Base-by-base conservation (phyloP, 2,888 invertebrate genomes). In the Anoncus sp. region DNA sequence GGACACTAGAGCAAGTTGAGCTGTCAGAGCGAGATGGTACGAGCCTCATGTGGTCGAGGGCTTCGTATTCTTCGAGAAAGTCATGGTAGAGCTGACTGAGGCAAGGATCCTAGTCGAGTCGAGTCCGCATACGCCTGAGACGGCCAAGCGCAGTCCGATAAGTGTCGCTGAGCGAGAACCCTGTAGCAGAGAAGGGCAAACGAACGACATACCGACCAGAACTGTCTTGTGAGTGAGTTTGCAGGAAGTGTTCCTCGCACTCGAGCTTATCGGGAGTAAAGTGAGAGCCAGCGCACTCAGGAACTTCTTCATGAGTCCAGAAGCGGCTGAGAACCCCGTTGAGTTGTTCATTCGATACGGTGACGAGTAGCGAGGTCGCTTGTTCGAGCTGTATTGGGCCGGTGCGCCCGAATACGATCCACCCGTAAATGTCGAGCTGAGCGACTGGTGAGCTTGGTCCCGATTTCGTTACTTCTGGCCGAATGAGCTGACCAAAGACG, bases 401-500 rank as follows among this genome's bases (percentile, higher is more conserved):
- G 31, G 31, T 31, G 7, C 4, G 31, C 4, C 31, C 31, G 7
- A 31, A 31, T 3, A 31, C 31, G 31, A 31, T 31, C 31, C 31
- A 31, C 31, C 31, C 31, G 3, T 5, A 4, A 2, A n/a, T 1
- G 38, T 1, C 7, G 6, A 9, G 0, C 2, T 12, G 14, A 1
- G 49, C 72, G 10, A 62, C 22, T 0, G 76, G 76, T 1, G 22
- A 12, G 2, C 45, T 9, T 0, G 12, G 24, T 18, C 60, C 75
- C 16, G 14, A 43, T 18, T 49, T 75, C 12, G 10, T 2, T 1
- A 75, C 12, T 3, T 65, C 57, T 0, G 24, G 31, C 9, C 5
- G 43, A 2, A 78, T 20, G 55, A 70, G n/a, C 18, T 70, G 59
- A 10, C 65, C 65, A 43, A 60, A 75, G n/a, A 65, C 43, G 14